Percentiles rank a stretch among this genome's conserved stretches.
Evolutionary conservation across 1,140 invertebrate species (phyloP).

Genomic region (Leptopilina boulardi): DNA sequence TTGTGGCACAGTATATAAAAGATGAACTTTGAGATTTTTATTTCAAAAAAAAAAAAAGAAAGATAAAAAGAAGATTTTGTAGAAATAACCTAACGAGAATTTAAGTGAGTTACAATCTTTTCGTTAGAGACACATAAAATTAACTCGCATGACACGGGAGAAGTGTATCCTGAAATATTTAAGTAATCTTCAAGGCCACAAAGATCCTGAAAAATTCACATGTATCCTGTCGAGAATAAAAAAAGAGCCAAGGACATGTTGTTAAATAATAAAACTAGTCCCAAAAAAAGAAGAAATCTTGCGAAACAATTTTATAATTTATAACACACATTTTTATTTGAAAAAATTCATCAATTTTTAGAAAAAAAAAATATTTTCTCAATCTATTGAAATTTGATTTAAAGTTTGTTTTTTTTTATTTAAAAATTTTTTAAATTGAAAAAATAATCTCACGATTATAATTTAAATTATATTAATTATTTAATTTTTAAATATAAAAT

Average conservation of each 20-base stretch:
- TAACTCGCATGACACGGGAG: conserved; percentile 20
- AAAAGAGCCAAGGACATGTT: conserved; percentile 2
- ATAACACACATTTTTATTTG: background rate
- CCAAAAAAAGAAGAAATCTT: background rate
- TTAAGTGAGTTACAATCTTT: background rate
- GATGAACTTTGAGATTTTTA: background rate
- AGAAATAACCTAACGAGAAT: background rate
- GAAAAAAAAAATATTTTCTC: background rate
- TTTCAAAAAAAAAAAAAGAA: background rate
- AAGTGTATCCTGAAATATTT: conserved; percentile 24
- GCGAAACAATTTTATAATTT: background rate
- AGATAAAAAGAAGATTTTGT: background rate
- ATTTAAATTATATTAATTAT: no score
- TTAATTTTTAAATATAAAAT: no score
- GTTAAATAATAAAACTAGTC: conserved; percentile 11
- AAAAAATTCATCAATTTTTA: background rate
- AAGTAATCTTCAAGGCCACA: conserved; percentile 4
- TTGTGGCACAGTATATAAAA: background rate
- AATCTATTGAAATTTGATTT: no score
- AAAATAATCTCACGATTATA: no score
- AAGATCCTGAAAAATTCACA: conserved; percentile 14
- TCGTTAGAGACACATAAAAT: conserved; percentile 25
- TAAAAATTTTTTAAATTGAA: no score
- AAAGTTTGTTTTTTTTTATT: no score
- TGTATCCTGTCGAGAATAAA: background rate